Evolutionary conservation across 2,797 vertebrate genomes (phyloP), one percentile per base, ranked within the genome.

Genomic region (Glyptemys insculpta): DNA sequence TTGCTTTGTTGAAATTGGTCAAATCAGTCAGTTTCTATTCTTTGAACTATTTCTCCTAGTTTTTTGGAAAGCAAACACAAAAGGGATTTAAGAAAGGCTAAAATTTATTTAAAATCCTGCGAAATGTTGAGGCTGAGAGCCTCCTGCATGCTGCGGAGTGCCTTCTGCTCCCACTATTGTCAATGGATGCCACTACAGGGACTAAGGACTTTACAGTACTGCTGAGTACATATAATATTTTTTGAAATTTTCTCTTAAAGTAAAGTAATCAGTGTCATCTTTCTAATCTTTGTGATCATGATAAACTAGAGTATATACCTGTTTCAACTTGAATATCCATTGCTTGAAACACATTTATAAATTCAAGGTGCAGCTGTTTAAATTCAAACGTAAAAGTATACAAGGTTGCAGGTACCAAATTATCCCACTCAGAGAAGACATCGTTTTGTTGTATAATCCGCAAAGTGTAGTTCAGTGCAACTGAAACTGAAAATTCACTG

Each of bases 241-340:
- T 86, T 88, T 85, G 54, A 3, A 41, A 83, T 76, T 83, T 62
- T 72, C 5, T 76, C 11, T 65, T 19, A 83, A 81, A 18, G 62
- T 76, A 92, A 96, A 94, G 82, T 6, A 80, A 0, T 2, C 14
- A 65, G 9, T 72, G 11, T 34, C 85, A 50, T 81, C 50, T 91
- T 76, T 12, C 18, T 68, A 93, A 41, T 81, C 16, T 89, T 2
- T 79, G 31, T 8, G 34, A 83, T 79, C 68, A 91, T 31, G 93
- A 80, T 12, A 83, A 97, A 92, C 8, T 62, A 49, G 81, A 86
- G 57, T 47, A 94, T 4, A 86, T 98, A 99, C 99, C 99, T 98
- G 99, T 99, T 98, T 99, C 98, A 88, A 98, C 88, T 90, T 97
- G 89, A 96, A 99, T 47, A 91, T 97, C 83, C 91, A 99, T 91